A percentile compares a stretch with the other conserved stretches of the same genome.
These are phyloP conservation scores for Pandemis heparana DNA, from an alignment of 2,888 invertebrate genomes.

Conservation along the genomic window DNA sequence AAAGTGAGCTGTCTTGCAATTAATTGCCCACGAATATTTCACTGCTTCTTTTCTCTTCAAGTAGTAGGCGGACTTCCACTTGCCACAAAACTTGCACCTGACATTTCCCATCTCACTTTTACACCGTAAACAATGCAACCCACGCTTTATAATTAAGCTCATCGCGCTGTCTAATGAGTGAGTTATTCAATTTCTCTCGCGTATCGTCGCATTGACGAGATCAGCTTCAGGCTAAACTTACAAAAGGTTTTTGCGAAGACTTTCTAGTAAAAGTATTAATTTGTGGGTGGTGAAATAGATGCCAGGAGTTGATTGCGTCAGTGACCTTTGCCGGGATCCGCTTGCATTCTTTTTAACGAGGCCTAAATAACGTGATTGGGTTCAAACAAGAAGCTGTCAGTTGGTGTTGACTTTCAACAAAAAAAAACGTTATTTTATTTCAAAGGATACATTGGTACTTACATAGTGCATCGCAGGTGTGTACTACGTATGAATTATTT, in stretches of 20 bases:
- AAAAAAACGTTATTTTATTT: too few relatives aligned
- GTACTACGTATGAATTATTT: too few relatives aligned
- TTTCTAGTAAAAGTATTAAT: slow-evolving; percentile 31
- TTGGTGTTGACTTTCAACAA: too few relatives aligned
- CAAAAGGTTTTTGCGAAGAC: slow-evolving; percentile 24
- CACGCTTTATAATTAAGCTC: slow-evolving; percentile 34
- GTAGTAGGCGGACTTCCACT: slow-evolving; percentile 31
- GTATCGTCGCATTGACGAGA: slow-evolving; percentile 13
- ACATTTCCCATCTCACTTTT: slow-evolving; percentile 37
- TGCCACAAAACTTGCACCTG: slow-evolving; percentile 29
- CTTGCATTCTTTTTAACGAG: slow-evolving; percentile 6
- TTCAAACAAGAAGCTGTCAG: neutral
- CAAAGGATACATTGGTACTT: too few relatives aligned
- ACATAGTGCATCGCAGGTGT: too few relatives aligned
- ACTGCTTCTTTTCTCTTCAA: neutral
- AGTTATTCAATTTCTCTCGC: slow-evolving; percentile 39
- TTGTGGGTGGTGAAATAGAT: slow-evolving; percentile 15
- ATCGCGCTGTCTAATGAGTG: slow-evolving; percentile 33
- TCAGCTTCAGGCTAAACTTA: slow-evolving; percentile 19
- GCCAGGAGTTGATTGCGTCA: slow-evolving; percentile 17
- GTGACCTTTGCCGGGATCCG: slow-evolving; percentile 34
- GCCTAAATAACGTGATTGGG: neutral
- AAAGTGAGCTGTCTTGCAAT: neutral
- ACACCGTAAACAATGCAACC: slow-evolving; percentile 37
- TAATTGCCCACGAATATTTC: neutral